Base-by-base conservation (phyloP, 2,113 vertebrate genomes). In the cattle (Bos taurus) region DNA sequence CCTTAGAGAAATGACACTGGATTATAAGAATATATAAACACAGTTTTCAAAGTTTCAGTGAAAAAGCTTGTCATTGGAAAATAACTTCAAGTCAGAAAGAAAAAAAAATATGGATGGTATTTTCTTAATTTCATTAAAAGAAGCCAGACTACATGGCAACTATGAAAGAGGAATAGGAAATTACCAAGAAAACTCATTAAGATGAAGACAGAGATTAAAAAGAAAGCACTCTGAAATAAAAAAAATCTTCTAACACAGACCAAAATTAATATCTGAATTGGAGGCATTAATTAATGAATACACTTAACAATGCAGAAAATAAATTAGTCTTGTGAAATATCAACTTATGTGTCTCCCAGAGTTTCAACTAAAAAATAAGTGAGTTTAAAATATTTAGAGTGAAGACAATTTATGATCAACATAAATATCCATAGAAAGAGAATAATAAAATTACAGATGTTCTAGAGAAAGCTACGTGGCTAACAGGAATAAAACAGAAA, bases 161-260 rank as follows among this genome's bases (percentile, higher is more conserved):
- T 36, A 26, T 48, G 43, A 30, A 54, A 64, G 16, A 92, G 8
- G 60, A 84, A 25, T 59, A 86, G 46, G 83, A 92, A 88, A 90
- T 94, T 67, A 16, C 43, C 36, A 56, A 88, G n/a, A 86, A 93
- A 97, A 90, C 25, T 89, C 48, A 56, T 85, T 96, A 95, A 83
- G 26, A 87, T 62, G 26, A 86, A 93, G 50, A 56, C 6, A 82
- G 25, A 95, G 17, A 54, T 25, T 56, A 64, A 77, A 88, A 91
- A 33, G 8, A 54, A 88, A 94, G 13, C 7, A 64, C 21, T 50
- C 16, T 67, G 48, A 95, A 60, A 60, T 85, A 21, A 26, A 90
- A 88, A 88, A 86, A 77, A 60, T 14, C 16, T 78, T 92, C 5
- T 62, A 87, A 87, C 82, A 14, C 13, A 80, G 28, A 90, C 9